Conservation (phyloP, 23 tunicate species). For the Halocynthia roretzi region DNA sequence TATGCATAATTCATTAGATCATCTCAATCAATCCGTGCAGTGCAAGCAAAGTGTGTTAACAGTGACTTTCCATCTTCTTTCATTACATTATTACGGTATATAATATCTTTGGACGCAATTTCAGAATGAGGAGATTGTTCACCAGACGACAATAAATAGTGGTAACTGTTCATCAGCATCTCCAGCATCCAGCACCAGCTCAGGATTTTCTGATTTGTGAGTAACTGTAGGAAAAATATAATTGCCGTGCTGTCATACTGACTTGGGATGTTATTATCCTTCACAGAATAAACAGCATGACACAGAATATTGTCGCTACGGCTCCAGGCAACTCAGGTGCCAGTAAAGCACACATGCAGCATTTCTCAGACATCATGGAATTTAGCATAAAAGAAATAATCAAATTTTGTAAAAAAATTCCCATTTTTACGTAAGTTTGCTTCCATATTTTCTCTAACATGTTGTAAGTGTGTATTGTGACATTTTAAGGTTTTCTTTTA, state of each 20-base stretch:
- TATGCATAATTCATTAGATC: too few species aligned
- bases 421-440: constrained; percentile 23
- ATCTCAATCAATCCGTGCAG: too few species aligned
- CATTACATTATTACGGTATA: too few species aligned
- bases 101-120: too few species aligned
- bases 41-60: too few species aligned
- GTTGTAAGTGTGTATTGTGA: too few species aligned
- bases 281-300: constrained; percentile 64
- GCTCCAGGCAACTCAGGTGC: constrained; percentile 59
- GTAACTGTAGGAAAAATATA: background rate
- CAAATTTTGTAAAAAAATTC: constrained; percentile 85
- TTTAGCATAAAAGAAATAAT: constrained; percentile 83
- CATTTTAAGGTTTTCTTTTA: too few species aligned
- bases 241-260: background rate
- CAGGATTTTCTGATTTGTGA: constrained; percentile 61
- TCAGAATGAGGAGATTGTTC: constrained; percentile 1
- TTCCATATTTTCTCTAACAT: too few species aligned
- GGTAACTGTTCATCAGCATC: constrained; percentile 15
- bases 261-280: background rate
- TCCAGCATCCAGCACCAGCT: constrained; percentile 59
- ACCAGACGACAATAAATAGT: background rate
- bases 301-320: constrained; percentile 50
- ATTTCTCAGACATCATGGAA: constrained; percentile 95
- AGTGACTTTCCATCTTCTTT: too few species aligned
- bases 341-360: constrained; percentile 45